Evolutionary conservation across 1,140 invertebrate genomes (phyloP).

Genomic region (Orius insidiosus): DNA sequence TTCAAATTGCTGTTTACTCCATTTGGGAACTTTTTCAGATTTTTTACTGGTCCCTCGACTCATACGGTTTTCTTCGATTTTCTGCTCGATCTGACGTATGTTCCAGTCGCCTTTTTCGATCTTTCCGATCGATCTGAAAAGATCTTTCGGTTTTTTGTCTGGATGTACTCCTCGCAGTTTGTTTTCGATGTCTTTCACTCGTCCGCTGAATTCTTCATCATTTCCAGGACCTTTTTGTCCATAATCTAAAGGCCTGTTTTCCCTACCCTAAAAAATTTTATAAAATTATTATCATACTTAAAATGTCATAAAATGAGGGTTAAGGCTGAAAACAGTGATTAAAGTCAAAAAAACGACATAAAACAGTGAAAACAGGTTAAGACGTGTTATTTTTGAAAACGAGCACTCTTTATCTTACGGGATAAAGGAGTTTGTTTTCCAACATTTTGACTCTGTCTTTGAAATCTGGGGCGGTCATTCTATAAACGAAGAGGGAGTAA

Average conservation of each 20-base stretch:
- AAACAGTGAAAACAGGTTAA: background rate
- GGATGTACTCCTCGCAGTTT: slow-evolving; percentile 34
- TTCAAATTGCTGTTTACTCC: slow-evolving; percentile 61
- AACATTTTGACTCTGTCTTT: slow-evolving; percentile 59
- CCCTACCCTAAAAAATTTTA: slow-evolving; percentile 40
- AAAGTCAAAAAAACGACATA: background rate
- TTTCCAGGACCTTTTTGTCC: slow-evolving; percentile 31
- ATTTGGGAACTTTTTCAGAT: slow-evolving; percentile 71
- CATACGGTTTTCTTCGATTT: slow-evolving; percentile 69
- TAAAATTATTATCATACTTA: background rate
- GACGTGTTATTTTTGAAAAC: slow-evolving; percentile 1
- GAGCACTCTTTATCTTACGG: slow-evolving; percentile 37
- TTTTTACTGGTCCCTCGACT: slow-evolving; percentile 40
- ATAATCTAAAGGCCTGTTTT: slow-evolving; percentile 34
- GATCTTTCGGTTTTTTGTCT: slow-evolving; percentile 69
- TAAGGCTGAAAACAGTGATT: background rate
- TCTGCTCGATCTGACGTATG: slow-evolving; percentile 75
- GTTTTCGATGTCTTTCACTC: slow-evolving; percentile 48
- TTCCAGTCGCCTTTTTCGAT: slow-evolving; percentile 86
- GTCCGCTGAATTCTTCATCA: slow-evolving; percentile 51
- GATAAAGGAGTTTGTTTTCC: slow-evolving; percentile 53
- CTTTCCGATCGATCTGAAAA: slow-evolving; percentile 72
- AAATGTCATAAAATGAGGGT: background rate
- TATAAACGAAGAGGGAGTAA: slow-evolving; percentile 54
- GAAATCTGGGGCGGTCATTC: slow-evolving; percentile 53